Evolutionary conservation across 2,113 vertebrate genomes (phyloP).

Genomic region (Actinemys pallida): DNA sequence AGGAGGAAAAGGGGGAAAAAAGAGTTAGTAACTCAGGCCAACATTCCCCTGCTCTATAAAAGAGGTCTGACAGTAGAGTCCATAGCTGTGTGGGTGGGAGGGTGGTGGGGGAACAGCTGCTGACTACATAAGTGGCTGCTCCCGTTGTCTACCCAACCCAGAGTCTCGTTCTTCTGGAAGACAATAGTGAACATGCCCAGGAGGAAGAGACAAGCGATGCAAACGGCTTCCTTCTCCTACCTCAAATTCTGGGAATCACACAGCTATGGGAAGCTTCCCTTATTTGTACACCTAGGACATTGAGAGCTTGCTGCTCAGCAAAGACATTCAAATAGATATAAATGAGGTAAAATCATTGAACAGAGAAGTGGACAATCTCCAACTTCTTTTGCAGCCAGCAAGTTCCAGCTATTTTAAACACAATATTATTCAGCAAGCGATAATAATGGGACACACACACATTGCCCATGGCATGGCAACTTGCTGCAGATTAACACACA

Average conservation of each 20-base stretch:
- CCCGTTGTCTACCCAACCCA: conserved; percentile 47
- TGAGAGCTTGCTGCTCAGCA: conserved; percentile 3
- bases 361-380: conserved; percentile 27
- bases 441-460: neutral
- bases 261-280: neutral
- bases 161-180: conserved; percentile 47
- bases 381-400: conserved; percentile 12
- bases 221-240: conserved; percentile 37
- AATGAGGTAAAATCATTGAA: conserved; percentile 39
- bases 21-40: neutral
- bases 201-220: conserved; percentile 13
- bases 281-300: neutral
- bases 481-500: neutral
- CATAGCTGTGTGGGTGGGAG: neutral
- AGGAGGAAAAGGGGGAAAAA: neutral
- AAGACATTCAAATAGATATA: conserved; percentile 22
- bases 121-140: conserved; percentile 65
- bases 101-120: neutral
- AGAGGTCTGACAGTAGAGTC: neutral
- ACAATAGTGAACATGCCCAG: conserved; percentile 35
- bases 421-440: neutral
- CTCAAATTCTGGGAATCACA: conserved; percentile 12
- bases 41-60: neutral
- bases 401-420: neutral
- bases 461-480: neutral